Evolutionary conservation across 2,888 invertebrate species (phyloP).

Genomic region (Linyphia triangularis): DNA sequence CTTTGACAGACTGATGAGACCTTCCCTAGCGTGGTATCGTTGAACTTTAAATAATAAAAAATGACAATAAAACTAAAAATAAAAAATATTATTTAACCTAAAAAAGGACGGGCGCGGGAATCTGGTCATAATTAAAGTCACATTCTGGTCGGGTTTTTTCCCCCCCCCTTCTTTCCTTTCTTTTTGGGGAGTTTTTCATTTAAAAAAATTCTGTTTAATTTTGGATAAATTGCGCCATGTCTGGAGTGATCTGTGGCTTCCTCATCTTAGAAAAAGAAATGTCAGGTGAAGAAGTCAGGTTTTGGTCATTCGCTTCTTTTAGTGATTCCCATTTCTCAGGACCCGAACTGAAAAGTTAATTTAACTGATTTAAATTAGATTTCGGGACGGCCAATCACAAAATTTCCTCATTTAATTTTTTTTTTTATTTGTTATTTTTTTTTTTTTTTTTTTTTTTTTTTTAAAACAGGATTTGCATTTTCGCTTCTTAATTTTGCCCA

Average conservation of each 20-base stretch:
- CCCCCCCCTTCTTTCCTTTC: slow-evolving; percentile 15
- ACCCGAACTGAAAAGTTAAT: slow-evolving; percentile 66
- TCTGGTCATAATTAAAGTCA: slow-evolving; percentile 73
- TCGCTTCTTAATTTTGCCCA: slow-evolving; percentile 24
- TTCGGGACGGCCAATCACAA: slow-evolving; percentile 56
- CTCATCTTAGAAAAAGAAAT: slow-evolving; percentile 27
- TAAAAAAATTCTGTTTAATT: slow-evolving; percentile 58
- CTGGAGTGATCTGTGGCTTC: slow-evolving; percentile 36
- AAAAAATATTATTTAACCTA: slow-evolving; percentile 29
- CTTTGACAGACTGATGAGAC: slow-evolving; percentile 31
- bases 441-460: too few species aligned
- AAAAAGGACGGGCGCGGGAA: slow-evolving; percentile 38
- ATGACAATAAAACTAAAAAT: slow-evolving; percentile 25
- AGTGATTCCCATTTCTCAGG: slow-evolving; percentile 20
- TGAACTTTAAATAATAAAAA: slow-evolving; percentile 26
- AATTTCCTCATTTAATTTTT: neutral
- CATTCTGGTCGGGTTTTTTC: slow-evolving; percentile 37
- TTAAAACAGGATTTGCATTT: neutral
- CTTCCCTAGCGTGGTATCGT: neutral
- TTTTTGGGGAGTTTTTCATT: slow-evolving; percentile 40
- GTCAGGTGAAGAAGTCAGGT: slow-evolving; percentile 48
- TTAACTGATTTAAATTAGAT: slow-evolving; percentile 70
- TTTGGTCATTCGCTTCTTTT: slow-evolving; percentile 47
- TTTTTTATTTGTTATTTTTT: neutral
- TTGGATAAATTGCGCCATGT: slow-evolving; percentile 67